Conservation (phyloP, 2,797 vertebrate genomes). For the Anabas testudineus region DNA sequence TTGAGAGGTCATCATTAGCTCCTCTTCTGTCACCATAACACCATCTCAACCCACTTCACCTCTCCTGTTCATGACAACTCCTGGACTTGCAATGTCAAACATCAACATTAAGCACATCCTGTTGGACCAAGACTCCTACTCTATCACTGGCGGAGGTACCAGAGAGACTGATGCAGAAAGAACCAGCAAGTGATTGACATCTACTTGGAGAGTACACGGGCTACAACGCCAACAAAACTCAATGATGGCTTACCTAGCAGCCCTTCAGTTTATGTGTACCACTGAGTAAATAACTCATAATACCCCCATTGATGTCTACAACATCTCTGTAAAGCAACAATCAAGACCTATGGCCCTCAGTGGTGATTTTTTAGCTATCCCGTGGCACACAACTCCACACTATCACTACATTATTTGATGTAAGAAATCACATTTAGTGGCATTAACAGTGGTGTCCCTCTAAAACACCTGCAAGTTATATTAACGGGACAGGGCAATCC, state of each 20-base stretch:
- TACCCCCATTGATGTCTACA: too few species aligned
- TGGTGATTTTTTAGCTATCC: not conserved
- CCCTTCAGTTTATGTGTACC: not conserved
- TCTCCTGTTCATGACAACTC: constrained; percentile 44
- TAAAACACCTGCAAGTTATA: too few species aligned
- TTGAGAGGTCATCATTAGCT: not conserved
- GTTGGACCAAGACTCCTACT: constrained; percentile 5
- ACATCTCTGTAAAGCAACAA: not conserved
- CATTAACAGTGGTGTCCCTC: too few species aligned
- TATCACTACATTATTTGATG: too few species aligned
- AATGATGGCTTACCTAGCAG: not conserved
- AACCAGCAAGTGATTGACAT: not conserved
- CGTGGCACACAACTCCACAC: not conserved
- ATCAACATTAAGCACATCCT: constrained; percentile 4
- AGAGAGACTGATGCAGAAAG: not conserved
- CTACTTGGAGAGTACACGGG: not conserved
- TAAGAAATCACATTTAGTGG: not conserved
- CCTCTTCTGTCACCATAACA: not conserved
- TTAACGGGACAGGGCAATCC: not conserved
- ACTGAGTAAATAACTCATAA: not conserved
- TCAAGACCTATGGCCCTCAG: not conserved
- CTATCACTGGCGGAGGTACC: not conserved
- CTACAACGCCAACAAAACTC: not conserved
- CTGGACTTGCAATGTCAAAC: constrained; percentile 57
- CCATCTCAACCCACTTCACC: constrained; percentile 43